Base-by-base conservation (phyloP, 2,113 vertebrate species). In the Scytalopus superciliaris region DNA sequence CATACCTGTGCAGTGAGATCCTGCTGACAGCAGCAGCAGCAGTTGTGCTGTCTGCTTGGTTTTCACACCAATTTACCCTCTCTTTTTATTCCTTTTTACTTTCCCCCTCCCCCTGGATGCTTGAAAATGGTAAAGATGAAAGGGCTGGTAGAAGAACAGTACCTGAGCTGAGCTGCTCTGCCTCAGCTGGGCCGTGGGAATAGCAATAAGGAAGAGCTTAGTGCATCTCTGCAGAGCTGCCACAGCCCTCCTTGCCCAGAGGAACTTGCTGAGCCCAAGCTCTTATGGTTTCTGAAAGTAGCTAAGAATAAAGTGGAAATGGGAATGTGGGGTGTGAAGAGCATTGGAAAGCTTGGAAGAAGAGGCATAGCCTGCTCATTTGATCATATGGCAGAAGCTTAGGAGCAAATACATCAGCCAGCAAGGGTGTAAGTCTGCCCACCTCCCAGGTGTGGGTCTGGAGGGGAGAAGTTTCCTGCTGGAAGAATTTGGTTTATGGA, bases 301-400 rank as follows among this genome's bases (percentile, higher is more conserved):
- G 85, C 85, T 74, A 59, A 87, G 70, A 85, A 57, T 62, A 14
- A 90, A 93, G 45, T 77, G 42, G 27, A 88, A 57, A 21, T 52
- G 8, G 23, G 84, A 57, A 21, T 52, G 8, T 16, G 52, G 16
- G 42, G 30, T 88, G 53, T 66, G 73, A 92, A 67, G 53, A 80
- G 39, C 70, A 19, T 42, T 3, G 21, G 68, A 50, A 84, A 59
- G 44, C 55, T 75, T 78, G 83, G 67, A 67, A 73, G 57, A 80
- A 73, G 67, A 60, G 27, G 17, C 47, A 23, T 4, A 42, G 40
- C 28, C n/a, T 12, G 31, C 44, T 63, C 5, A 7, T 62, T 69
- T 67, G 28, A 39, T 81, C 56, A 19, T 35, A 3, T 52, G 44
- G 27, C 28, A 75, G 81, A 75, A 82, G 14, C 47, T 27, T 45